Conservation (phyloP, 2,888 invertebrate genomes). For the Tetragonisca angustula region DNA sequence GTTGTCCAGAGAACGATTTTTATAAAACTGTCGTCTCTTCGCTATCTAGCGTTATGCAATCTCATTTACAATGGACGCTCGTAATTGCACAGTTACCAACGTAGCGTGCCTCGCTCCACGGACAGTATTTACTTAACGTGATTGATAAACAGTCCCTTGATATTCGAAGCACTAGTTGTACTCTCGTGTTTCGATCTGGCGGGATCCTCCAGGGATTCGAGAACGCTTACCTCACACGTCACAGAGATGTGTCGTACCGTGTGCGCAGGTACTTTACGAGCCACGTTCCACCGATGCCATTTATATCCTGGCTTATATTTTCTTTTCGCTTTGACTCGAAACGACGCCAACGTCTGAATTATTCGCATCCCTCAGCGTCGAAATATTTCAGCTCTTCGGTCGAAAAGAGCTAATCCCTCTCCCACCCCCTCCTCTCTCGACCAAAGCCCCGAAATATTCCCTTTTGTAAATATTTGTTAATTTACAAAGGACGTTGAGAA, state of each 20-base stretch:
- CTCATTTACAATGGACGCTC: conserved; percentile 2
- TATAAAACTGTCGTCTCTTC: not conserved
- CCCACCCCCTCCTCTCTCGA: no score
- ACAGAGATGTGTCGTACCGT: conserved; percentile 36
- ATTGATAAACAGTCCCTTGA: conserved; percentile 71
- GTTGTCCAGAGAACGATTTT: not conserved
- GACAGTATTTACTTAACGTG: conserved; percentile 71
- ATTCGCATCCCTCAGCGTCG: not conserved
- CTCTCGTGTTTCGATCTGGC: conserved; percentile 62
- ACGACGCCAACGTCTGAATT: not conserved
- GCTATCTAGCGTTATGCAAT: not conserved
- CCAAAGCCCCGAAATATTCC: not conserved
- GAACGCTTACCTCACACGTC: conserved; percentile 60
- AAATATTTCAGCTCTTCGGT: not conserved
- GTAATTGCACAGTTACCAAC: conserved; percentile 30
- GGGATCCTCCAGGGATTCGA: conserved; percentile 47
- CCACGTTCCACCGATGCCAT: conserved; percentile 47
- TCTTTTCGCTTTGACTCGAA: not conserved
- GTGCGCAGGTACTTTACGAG: conserved; percentile 48
- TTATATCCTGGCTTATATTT: conserved; percentile 22
- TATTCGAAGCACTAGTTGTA: conserved; percentile 44
- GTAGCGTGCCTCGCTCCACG: conserved; percentile 36
- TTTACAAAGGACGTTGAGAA: no score
- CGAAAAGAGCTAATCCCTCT: not conserved
- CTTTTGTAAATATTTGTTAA: not conserved